Evolutionary conservation across 92 coral and sea anemone species (phyloP), one percentile per base, ranked within the genome.

Genomic region (Micromussa lordhowensis): DNA sequence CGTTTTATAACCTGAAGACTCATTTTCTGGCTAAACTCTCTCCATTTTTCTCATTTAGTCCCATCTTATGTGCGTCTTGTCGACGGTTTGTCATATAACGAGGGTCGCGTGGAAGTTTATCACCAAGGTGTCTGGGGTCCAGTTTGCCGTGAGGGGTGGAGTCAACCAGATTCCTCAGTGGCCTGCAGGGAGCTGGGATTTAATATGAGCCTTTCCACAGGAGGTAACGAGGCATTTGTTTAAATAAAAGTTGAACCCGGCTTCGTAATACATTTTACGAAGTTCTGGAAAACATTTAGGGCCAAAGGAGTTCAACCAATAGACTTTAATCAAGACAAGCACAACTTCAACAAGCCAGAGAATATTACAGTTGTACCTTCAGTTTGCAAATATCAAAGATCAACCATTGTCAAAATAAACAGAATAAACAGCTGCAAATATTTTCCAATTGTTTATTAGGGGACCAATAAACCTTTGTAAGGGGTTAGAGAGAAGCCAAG

Each of bases 161-260:
- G 89, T 28, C 49, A 80, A 68, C 69, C 74, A 49, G 90, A 78
- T 69, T 81, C 98, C 2, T 34, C 86, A 12, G 95, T 95, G 61
- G 88, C 93, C n/a, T 95, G 98, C 48, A 84, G 81, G 57, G 94
- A 95, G 51, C 88, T 95, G 77, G 98, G 96, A 3, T 95, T 90
- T 78, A 13, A 51, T 8, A 81, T 87, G 4, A 32, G 83, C 18
- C 26, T 3, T 0, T n/a, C 55, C 36, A 38, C 80, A 77, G 78
- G 40, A 79, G 88, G 89, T 86, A 76, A 32, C 28, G 57, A 1
- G 58, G n/a, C 4, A 28, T 36, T 51, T 4, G 6, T 40, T 12
- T 40, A 24, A 34, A 10, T 74, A 8, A 34, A 16, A 21, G 26
- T 9, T 75, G n/a, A 44, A 55, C 22, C 15, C 19, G 17, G 68